Percentiles rank a stretch among this genome's conserved stretches.
phyloP scores from a whole-genome alignment of 1,140 invertebrate species.

The Drosophila rufa region DNA sequence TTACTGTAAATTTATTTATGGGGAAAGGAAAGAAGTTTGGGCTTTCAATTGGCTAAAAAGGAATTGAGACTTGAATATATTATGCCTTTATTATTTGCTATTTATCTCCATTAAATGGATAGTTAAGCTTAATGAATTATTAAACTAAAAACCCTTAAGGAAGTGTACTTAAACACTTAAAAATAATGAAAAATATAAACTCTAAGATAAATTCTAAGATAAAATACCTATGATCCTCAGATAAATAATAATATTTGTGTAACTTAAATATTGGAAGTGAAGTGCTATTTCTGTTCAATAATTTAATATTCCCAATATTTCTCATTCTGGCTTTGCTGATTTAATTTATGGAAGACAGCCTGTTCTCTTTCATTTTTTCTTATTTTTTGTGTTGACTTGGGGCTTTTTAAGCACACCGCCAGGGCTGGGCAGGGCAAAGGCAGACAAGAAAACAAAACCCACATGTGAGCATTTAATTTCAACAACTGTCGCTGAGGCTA shows the following conservation, averaged over 20 bases:
- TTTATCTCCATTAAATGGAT: no score
- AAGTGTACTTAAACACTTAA: no score
- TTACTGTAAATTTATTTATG: not conserved
- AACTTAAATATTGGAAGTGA: no score
- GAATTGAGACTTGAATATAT: not conserved
- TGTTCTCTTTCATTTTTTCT: conserved; percentile 10
- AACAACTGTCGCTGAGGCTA: conserved; percentile 79
- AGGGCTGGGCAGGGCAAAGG: conserved; percentile 8
- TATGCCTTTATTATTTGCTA: no score
- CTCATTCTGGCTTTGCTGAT: not conserved
- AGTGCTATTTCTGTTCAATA: not conserved
- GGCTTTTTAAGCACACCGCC: conserved; percentile 38
- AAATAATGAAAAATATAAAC: no score
- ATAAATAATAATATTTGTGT: no score
- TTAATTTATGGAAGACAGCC: conserved; percentile 3
- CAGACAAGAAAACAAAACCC: conserved; percentile 76
- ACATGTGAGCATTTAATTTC: conserved; percentile 84
- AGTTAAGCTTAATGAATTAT: no score
- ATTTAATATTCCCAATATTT: not conserved
- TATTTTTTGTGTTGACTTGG: conserved; percentile 30
- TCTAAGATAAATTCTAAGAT: no score
- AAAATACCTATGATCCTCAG: no score
- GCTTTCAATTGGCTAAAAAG: not conserved
- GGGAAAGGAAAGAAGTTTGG: not conserved
- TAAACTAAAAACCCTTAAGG: no score